Conservation (phyloP, 2,888 invertebrate species). For the Archips xylosteana region DNA sequence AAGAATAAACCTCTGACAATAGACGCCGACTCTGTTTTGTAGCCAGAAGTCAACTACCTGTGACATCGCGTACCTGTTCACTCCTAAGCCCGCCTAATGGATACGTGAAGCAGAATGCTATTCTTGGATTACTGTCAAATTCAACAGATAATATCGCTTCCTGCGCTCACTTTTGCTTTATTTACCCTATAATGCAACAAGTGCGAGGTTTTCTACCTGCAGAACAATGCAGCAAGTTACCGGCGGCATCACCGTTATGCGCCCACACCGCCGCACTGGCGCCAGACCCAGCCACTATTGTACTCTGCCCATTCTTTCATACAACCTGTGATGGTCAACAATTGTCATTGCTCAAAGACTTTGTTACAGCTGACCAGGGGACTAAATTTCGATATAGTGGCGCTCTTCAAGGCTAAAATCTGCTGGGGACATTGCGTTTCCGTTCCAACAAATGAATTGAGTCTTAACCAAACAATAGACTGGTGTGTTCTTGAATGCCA, state of each 20-base stretch:
- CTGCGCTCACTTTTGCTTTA: slow-evolving; percentile 67
- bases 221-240: slow-evolving; percentile 56
- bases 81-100: slow-evolving; percentile 42
- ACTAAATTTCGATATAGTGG: slow-evolving; percentile 54
- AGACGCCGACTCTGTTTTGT: slow-evolving; percentile 20
- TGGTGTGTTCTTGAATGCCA: neutral
- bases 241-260: slow-evolving; percentile 70
- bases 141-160: slow-evolving; percentile 67
- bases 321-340: slow-evolving; percentile 52
- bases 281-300: slow-evolving; percentile 72
- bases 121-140: slow-evolving; percentile 66
- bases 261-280: slow-evolving; percentile 69
- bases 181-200: slow-evolving; percentile 57
- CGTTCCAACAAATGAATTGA: slow-evolving; percentile 23
- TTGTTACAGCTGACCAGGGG: slow-evolving; percentile 47
- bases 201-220: slow-evolving; percentile 62
- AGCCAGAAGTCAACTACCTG: slow-evolving; percentile 37
- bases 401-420: slow-evolving; percentile 51
- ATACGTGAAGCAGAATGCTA: slow-evolving; percentile 63
- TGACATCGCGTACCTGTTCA: slow-evolving; percentile 13
- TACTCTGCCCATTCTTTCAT: slow-evolving; percentile 55
- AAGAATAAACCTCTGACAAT: slow-evolving; percentile 20
- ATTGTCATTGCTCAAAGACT: slow-evolving; percentile 55
- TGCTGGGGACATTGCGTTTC: slow-evolving; percentile 21
- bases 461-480: slow-evolving; percentile 14